Evolutionary conservation across 2,888 invertebrate genomes (phyloP).

Genomic region (Alentia gelatinosa): DNA sequence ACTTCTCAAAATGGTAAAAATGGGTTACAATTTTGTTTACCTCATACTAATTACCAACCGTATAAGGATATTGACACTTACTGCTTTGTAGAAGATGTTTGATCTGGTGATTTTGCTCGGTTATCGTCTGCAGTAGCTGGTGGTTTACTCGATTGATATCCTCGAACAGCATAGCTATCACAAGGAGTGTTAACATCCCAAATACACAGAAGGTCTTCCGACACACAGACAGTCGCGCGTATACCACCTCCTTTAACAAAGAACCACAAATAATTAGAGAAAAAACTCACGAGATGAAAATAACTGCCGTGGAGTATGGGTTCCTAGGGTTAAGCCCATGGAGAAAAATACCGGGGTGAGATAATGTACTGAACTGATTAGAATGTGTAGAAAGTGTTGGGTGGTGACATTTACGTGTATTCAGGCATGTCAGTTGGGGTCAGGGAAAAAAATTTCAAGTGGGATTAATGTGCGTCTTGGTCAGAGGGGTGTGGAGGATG

Average conservation of each 20-base stretch:
- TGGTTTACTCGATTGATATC: constrained; percentile 81
- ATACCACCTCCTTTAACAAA: constrained; percentile 79
- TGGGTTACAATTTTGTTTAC: too few relatives aligned
- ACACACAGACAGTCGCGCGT: constrained; percentile 81
- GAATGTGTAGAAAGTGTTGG: neutral
- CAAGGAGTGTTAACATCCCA: constrained; percentile 77
- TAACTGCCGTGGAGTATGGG: neutral
- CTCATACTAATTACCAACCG: too few relatives aligned
- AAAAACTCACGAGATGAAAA: neutral
- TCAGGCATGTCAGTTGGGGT: too few relatives aligned
- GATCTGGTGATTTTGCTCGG: constrained; percentile 77
- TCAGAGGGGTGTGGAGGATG: too few relatives aligned
- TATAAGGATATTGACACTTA: too few relatives aligned
- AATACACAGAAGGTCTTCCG: constrained; percentile 80
- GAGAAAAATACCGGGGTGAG: too few relatives aligned
- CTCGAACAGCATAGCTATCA: constrained; percentile 79
- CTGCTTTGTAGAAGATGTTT: constrained; percentile 54
- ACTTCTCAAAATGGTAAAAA: too few relatives aligned
- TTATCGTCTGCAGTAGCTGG: constrained; percentile 80
- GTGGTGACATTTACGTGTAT: too few relatives aligned
- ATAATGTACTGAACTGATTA: neutral
- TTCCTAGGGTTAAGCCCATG: too few relatives aligned
- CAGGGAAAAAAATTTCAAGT: too few relatives aligned
- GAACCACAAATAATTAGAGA: neutral
- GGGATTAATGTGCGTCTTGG: too few relatives aligned